phyloP scores from a whole-genome alignment of 1,140 invertebrate species.

The Ruditapes philippinarum region DNA sequence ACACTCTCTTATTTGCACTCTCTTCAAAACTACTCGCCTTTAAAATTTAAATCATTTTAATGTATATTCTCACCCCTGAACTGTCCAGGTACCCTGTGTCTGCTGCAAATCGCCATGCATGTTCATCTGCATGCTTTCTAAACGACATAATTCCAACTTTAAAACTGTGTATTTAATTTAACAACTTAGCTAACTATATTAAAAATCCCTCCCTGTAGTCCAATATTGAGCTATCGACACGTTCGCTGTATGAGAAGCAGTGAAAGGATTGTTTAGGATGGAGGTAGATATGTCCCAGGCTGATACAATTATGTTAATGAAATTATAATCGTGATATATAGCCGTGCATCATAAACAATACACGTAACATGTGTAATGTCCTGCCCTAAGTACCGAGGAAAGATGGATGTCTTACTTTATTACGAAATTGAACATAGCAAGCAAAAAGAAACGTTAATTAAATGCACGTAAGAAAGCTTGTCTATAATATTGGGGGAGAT shows the following conservation, averaged over 20 bases:
- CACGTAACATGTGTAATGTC: neutral
- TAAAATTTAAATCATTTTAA: too few species aligned
- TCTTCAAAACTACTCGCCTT: too few species aligned
- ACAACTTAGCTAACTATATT: neutral
- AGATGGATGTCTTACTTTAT: conserved; percentile 1
- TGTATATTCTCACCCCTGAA: neutral
- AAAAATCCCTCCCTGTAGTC: neutral
- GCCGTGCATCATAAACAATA: neutral
- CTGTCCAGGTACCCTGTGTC: neutral
- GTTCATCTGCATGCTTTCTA: conserved; percentile 22
- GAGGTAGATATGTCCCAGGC: neutral
- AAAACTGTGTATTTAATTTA: neutral
- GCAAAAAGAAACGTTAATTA: neutral
- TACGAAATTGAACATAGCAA: neutral
- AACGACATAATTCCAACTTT: conserved; percentile 21
- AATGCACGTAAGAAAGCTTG: neutral
- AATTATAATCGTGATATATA: conserved; percentile 7
- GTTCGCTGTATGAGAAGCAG: neutral
- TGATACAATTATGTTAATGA: conserved; percentile 7
- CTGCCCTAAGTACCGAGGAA: neutral
- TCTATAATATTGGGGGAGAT: neutral
- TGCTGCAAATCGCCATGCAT: conserved; percentile 24
- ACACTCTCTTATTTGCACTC: too few species aligned
- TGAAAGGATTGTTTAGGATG: neutral
- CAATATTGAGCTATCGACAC: neutral